Base-by-base conservation (phyloP, 2,797 vertebrate genomes). In the Eidolon dupreanum region DNA sequence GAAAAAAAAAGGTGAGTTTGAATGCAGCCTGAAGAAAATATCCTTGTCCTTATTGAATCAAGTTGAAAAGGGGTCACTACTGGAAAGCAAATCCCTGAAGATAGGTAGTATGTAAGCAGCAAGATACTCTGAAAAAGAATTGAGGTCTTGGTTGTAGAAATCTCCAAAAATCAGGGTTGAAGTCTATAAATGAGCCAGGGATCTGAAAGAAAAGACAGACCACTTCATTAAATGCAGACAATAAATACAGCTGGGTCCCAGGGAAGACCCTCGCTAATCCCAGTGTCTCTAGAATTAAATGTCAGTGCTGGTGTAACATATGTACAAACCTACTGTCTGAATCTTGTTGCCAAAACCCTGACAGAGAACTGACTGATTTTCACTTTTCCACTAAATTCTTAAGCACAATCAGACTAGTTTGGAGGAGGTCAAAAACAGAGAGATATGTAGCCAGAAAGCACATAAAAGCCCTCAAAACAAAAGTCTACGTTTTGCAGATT, bases 21-120 rank as follows among this genome's bases (percentile, higher is more conserved):
- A 96, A 96, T 93, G 70, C 15, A 89, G 85, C 10, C 68, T 78
- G 93, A 97, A 94, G 81, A 96, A 94, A 95, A 55, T 88, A 91
- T 81, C 78, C 73, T 88, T 89, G 38, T 53, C 49, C 43, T 95
- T 96, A 93, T 55, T 95, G 88, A 97, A 97, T 73, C 38, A 70
- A 41, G 55, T 31, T 92, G 94, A 93, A 68, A 49, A 78, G 70
- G 51, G 55, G 55, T 33, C 85, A 93, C 13, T 55, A n/a, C 81
- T 81, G 5, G 31, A 92, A 94, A 88, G 88, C 20, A 92, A 93
- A 89, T 70, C 85, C 49, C 61, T 38, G 51, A 97, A 83, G 78
- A 89, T 51, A 26, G 46, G 89, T 57, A 12, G 43, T 46, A 53
- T 70, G 63, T 51, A 93, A 68, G 9, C 26, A 75, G 36, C 26